phyloP scores from a whole-genome alignment of 2,113 vertebrate genomes.

The Puma concolor region DNA sequence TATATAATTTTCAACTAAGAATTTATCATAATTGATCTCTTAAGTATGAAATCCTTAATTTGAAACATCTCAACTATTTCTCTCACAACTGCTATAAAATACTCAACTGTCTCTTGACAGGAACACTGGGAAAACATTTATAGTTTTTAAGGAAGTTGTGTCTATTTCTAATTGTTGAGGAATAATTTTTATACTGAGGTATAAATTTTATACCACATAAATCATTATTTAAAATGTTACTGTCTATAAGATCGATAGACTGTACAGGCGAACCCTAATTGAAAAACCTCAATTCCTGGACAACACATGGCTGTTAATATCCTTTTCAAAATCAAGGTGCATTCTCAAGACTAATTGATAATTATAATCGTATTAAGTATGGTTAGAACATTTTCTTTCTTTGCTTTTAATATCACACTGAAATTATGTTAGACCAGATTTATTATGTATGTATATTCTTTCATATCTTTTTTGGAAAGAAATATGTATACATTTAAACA shows the following conservation, averaged over 20 bases:
- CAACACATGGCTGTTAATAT: background rate
- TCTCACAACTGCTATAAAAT: background rate
- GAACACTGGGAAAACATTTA: background rate
- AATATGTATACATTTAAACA: background rate
- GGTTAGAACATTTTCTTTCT: background rate
- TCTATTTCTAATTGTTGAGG: background rate
- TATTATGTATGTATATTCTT: background rate
- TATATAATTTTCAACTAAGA: background rate
- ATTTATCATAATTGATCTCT: background rate
- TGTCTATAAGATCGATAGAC: background rate
- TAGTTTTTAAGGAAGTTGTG: background rate
- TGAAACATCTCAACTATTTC: background rate
- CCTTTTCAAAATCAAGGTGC: background rate
- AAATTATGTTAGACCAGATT: background rate
- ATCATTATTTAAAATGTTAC: background rate
- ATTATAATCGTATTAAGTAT: background rate
- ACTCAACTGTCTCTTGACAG: background rate
- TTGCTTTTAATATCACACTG: conserved; percentile 33
- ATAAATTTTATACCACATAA: background rate
- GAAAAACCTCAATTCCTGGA: background rate
- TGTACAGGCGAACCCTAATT: background rate
- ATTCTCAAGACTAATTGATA: background rate
- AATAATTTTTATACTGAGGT: background rate
- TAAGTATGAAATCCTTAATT: background rate
- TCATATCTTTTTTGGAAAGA: background rate